Conservation (phyloP, 2,888 invertebrate species). For the Isoperla grammatica region DNA sequence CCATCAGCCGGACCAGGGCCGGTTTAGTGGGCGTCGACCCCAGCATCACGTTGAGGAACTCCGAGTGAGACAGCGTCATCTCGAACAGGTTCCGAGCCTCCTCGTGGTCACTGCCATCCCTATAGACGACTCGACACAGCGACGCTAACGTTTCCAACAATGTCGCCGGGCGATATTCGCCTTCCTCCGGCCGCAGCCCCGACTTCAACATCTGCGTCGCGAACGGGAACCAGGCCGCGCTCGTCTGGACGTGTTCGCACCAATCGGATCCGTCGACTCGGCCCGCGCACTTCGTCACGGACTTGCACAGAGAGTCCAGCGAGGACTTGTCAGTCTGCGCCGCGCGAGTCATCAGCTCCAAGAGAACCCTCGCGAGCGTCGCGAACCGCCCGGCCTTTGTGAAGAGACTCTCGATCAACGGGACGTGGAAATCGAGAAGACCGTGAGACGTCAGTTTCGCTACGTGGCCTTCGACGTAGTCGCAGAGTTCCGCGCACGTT, state of each 20-base stretch:
- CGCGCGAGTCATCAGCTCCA: not conserved
- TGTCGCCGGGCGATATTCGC: constrained; percentile 43
- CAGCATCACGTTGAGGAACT: constrained; percentile 65
- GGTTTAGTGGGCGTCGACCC: constrained; percentile 43
- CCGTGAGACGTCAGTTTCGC: constrained; percentile 39
- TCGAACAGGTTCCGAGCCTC: constrained; percentile 56
- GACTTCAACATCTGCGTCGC: constrained; percentile 56
- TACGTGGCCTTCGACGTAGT: constrained; percentile 37
- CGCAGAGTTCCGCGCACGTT: constrained; percentile 36
- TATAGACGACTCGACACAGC: constrained; percentile 53
- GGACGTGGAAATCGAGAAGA: constrained; percentile 32
- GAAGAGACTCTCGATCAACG: constrained; percentile 37
- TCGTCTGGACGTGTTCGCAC: constrained; percentile 37
- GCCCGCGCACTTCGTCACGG: constrained; percentile 32
- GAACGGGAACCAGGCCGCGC: constrained; percentile 40
- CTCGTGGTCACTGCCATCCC: constrained; percentile 46
- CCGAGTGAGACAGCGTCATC: constrained; percentile 71
- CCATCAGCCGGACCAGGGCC: constrained; percentile 59
- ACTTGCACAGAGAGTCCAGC: constrained; percentile 36
- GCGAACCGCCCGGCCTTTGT: constrained; percentile 29
- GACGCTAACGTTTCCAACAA: constrained; percentile 52
- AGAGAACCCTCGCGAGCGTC: not conserved
- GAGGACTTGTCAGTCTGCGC: constrained; percentile 30
- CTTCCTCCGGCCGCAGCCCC: constrained; percentile 50
- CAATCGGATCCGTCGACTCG: constrained; percentile 32